A percentile compares a stretch with the other conserved stretches of the same genome.
phyloP scores from a whole-genome alignment of 2,888 invertebrate species.

The Sminthurides aquaticus region DNA sequence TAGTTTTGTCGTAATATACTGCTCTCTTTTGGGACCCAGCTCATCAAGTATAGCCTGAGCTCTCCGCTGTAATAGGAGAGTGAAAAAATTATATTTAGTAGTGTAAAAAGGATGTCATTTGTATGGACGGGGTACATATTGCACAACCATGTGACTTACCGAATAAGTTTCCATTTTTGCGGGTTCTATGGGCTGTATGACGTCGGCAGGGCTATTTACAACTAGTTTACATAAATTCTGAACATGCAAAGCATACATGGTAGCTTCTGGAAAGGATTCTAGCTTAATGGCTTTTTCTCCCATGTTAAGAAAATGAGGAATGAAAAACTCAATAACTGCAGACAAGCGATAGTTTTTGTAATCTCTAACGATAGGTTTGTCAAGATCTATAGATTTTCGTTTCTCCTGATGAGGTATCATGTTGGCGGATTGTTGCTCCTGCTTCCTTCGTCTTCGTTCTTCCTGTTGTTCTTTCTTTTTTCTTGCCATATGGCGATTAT shows the following conservation, averaged over 20 bases:
- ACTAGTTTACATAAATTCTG: conserved; percentile 59
- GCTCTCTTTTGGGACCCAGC: not conserved
- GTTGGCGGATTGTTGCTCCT: conserved; percentile 4
- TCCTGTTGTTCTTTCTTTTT: conserved; percentile 45
- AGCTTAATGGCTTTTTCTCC: conserved; percentile 59
- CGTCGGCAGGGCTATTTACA: no score
- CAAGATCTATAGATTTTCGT: conserved; percentile 35
- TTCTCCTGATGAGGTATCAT: conserved; percentile 27
- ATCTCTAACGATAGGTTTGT: conserved; percentile 22
- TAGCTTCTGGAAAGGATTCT: conserved; percentile 56
- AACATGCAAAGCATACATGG: conserved; percentile 64
- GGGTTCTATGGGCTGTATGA: no score
- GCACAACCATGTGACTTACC: no score
- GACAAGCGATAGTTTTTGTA: conserved; percentile 24
- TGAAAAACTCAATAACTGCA: conserved; percentile 57
- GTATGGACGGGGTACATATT: no score
- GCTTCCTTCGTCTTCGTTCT: conserved; percentile 23
- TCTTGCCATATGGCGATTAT: conserved; percentile 46
- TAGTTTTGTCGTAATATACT: not conserved
- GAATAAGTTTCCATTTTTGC: no score
- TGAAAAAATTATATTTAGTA: no score
- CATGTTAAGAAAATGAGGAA: conserved; percentile 65
- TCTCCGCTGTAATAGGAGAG: not conserved
- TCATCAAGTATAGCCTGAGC: not conserved
- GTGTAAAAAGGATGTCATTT: no score